phyloP scores from a whole-genome alignment of 1,140 invertebrate genomes.

The Trissolcus basalis region DNA sequence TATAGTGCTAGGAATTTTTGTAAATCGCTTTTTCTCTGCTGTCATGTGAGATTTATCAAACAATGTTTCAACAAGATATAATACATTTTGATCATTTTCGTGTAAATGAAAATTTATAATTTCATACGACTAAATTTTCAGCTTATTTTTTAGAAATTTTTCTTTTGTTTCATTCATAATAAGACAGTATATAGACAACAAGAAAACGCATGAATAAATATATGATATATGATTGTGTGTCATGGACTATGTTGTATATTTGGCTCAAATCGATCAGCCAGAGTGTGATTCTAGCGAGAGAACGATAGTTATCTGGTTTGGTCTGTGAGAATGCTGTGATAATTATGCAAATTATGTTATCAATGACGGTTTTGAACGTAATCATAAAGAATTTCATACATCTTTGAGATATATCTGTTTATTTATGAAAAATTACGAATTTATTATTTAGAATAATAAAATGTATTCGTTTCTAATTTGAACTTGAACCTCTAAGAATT shows the following conservation, averaged over 20 bases:
- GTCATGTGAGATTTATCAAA: too few relatives aligned
- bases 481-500: too few relatives aligned
- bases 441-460: too few relatives aligned
- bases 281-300: neutral
- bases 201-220: too few relatives aligned
- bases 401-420: conserved; percentile 2
- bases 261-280: conserved; percentile 2
- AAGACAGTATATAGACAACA: too few relatives aligned
- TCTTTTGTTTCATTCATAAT: neutral
- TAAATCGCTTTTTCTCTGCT: neutral
- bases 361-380: conserved; percentile 5
- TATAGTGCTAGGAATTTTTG: neutral
- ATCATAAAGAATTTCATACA: conserved; percentile 13
- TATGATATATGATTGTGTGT: conserved; percentile 1
- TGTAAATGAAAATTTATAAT: too few relatives aligned
- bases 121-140: too few relatives aligned
- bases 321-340: conserved; percentile 11
- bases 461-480: too few relatives aligned
- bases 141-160: neutral
- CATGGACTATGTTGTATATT: neutral
- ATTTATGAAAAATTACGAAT: neutral
- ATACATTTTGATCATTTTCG: too few relatives aligned
- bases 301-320: conserved; percentile 21
- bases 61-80: too few relatives aligned
- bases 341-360: conserved; percentile 26